Evolutionary conservation across 1,140 invertebrate genomes (phyloP).

Genomic region (Panagrolaimus sp.): DNA sequence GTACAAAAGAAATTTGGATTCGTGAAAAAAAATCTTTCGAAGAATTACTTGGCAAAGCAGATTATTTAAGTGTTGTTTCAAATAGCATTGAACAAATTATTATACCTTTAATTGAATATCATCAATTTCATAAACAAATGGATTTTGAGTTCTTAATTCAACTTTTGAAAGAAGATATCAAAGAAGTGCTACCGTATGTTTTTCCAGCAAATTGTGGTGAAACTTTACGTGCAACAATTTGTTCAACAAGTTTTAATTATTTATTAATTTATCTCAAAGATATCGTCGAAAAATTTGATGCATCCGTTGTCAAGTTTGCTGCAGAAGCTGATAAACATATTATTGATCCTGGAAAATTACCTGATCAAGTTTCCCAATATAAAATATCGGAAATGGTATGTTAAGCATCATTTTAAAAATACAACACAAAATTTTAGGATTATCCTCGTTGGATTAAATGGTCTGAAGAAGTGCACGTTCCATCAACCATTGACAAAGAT

Average conservation of each 20-base stretch:
- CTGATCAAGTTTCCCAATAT: slow-evolving; percentile 14
- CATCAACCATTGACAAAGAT: slow-evolving; percentile 25
- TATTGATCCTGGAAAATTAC: slow-evolving; percentile 25
- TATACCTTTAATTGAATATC: slow-evolving; percentile 21
- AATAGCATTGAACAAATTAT: slow-evolving; percentile 30
- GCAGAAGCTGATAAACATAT: slow-evolving; percentile 18
- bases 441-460: slow-evolving; percentile 19
- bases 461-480: slow-evolving; percentile 17
- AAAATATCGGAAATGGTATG: slow-evolving; percentile 17
- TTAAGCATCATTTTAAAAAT: not conserved
- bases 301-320: slow-evolving; percentile 14
- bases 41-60: slow-evolving; percentile 14
- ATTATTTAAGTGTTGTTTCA: slow-evolving; percentile 30
- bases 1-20: slow-evolving; percentile 14
- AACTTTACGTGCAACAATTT: slow-evolving; percentile 16
- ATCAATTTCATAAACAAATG: slow-evolving; percentile 13
- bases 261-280: slow-evolving; percentile 22
- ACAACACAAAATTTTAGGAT: slow-evolving; percentile 21
- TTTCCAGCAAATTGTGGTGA: slow-evolving; percentile 27
- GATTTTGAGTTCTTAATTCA: slow-evolving; percentile 9
- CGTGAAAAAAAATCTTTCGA: not conserved
- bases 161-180: slow-evolving; percentile 23
- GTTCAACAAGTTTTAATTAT: slow-evolving; percentile 26
- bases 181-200: slow-evolving; percentile 22
- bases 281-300: slow-evolving; percentile 22